Percentiles rank a stretch among this genome's conserved stretches.
These are phyloP conservation scores for Phrynocephalus forsythii DNA, from an alignment of 2,797 vertebrate species.

Conservation along the genomic window DNA sequence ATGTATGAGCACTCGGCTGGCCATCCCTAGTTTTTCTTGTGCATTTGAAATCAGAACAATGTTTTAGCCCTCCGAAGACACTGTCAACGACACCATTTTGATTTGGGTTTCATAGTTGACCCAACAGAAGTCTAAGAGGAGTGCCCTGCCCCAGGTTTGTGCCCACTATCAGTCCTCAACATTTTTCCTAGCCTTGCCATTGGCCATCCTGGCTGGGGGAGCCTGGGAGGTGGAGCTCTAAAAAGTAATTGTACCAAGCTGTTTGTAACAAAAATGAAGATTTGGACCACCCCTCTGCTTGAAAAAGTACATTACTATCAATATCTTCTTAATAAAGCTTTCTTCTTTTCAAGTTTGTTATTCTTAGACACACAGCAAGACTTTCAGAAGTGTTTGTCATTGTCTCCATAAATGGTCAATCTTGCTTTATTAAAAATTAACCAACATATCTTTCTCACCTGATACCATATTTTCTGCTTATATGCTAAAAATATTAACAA, in stretches of 20 bases:
- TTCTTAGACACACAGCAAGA: not conserved
- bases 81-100: not conserved
- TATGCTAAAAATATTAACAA: not conserved
- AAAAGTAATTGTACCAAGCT: too few relatives aligned
- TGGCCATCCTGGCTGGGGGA: not conserved
- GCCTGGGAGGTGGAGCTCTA: too few relatives aligned
- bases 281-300: not conserved
- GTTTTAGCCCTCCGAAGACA: not conserved
- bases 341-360: not conserved
- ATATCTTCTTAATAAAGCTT: not conserved
- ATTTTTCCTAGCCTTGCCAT: too few relatives aligned
- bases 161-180: not conserved
- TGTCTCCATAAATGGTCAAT: not conserved
- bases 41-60: not conserved
- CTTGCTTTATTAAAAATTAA: conserved; percentile 8
- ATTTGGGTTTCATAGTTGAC: not conserved
- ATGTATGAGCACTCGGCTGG: not conserved
- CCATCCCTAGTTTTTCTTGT: not conserved
- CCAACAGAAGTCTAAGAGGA: not conserved
- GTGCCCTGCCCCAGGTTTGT: not conserved
- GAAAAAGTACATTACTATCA: not conserved
- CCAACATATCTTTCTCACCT: not conserved
- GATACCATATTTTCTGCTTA: not conserved
- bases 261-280: not conserved
- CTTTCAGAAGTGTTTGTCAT: not conserved